Conservation (phyloP, 2,888 invertebrate genomes). For the Ornithoptera alexandrae region DNA sequence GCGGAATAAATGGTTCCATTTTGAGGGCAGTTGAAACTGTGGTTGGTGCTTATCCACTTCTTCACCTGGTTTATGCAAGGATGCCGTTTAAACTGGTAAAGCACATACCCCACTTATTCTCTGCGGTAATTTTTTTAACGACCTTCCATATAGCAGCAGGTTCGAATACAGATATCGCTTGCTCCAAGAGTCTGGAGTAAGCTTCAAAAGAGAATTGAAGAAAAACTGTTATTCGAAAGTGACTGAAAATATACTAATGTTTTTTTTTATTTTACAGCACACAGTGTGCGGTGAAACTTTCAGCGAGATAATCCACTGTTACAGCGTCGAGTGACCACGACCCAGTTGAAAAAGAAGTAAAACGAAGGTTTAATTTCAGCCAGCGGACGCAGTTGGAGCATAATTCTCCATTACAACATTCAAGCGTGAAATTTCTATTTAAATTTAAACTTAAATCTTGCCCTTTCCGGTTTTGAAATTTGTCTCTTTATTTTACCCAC, state of each 20-base stretch:
- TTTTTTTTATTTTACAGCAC: slow-evolving; percentile 1
- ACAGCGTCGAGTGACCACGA: slow-evolving; percentile 10
- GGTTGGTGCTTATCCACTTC: too few species aligned
- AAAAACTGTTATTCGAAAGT: too few species aligned
- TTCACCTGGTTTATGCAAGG: too few species aligned
- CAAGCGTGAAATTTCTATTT: slow-evolving; percentile 2
- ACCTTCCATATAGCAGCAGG: too few species aligned
- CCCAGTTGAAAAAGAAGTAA: slow-evolving; percentile 1
- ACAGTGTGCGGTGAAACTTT: slow-evolving; percentile 4
- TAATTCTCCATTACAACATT: slow-evolving; percentile 17
- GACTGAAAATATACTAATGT: not conserved
- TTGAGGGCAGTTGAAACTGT: too few species aligned
- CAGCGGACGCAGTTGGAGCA: not conserved
- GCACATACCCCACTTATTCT: too few species aligned
- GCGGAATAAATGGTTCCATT: too few species aligned
- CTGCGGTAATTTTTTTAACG: too few species aligned
- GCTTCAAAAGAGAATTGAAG: too few species aligned
- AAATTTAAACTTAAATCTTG: not conserved
- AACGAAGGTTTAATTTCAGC: slow-evolving; percentile 8
- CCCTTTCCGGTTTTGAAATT: not conserved
- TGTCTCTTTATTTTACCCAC: not conserved
- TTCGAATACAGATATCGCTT: too few species aligned
- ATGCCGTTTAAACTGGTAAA: too few species aligned
- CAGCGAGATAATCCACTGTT: slow-evolving; percentile 3
- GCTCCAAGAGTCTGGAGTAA: too few species aligned